Evolutionary conservation across 2,113 vertebrate species (phyloP).

Genomic region (Chionodraco myersi): DNA sequence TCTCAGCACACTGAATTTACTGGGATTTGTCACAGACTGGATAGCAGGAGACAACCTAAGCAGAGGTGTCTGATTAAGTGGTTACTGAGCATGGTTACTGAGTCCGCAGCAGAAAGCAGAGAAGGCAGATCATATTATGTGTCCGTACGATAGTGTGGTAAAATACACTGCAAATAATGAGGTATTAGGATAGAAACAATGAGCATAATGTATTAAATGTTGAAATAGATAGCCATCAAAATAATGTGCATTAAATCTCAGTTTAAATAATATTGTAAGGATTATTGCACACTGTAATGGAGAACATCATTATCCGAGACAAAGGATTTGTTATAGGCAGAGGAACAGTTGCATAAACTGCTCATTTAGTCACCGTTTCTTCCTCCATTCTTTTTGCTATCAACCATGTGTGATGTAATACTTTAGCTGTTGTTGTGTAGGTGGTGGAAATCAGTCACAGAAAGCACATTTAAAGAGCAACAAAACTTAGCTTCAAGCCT

Average conservation of each 20-base stretch:
- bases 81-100: background rate
- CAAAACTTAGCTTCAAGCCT: slow-evolving; percentile 5
- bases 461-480: background rate
- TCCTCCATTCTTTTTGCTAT: background rate
- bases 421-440: background rate
- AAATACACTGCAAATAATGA: slow-evolving; percentile 40
- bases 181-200: slow-evolving; percentile 36
- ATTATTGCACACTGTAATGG: background rate
- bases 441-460: slow-evolving; percentile 19
- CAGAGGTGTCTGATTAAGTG: slow-evolving; percentile 32
- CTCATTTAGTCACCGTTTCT: slow-evolving; percentile 15
- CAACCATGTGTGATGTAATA: background rate
- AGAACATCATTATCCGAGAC: slow-evolving; percentile 3
- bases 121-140: slow-evolving; percentile 18
- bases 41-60: slow-evolving; percentile 23
- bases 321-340: slow-evolving; percentile 5
- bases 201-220: slow-evolving; percentile 30
- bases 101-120: slow-evolving; percentile 11
- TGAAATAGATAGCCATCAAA: slow-evolving; percentile 37
- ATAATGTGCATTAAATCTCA: slow-evolving; percentile 24
- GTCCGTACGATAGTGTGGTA: background rate
- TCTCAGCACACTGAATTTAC: background rate
- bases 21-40: slow-evolving; percentile 21
- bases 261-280: slow-evolving; percentile 8
- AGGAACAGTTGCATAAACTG: slow-evolving; percentile 7